Conservation (phyloP, 2,113 vertebrate species). For the Passer montanus region DNA sequence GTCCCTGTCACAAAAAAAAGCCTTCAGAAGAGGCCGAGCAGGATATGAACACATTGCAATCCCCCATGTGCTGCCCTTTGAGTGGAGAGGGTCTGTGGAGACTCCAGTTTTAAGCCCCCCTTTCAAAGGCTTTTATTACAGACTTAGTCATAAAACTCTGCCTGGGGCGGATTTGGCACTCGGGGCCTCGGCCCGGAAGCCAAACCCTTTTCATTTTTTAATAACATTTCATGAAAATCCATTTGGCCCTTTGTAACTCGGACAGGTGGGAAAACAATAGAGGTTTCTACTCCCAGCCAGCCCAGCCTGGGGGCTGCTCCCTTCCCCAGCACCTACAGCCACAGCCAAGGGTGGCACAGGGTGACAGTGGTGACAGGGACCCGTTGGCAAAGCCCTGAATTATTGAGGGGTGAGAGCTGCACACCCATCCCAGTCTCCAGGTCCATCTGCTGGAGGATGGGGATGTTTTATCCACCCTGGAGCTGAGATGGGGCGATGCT, state of each 20-base stretch:
- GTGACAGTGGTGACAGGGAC: background rate
- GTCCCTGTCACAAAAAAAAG: background rate
- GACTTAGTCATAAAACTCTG: conserved; percentile 53
- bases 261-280: conserved; percentile 67
- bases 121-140: conserved; percentile 60
- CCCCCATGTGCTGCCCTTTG: conserved; percentile 7
- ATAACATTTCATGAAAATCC: conserved; percentile 63
- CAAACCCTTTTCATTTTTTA: conserved; percentile 63
- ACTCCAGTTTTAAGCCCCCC: background rate
- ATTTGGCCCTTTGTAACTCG: conserved; percentile 54
- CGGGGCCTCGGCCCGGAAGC: conserved; percentile 46
- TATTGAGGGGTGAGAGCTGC: background rate
- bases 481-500: background rate
- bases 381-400: accelerated
- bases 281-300: background rate
- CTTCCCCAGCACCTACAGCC: background rate
- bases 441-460: background rate
- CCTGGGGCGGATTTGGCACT: conserved; percentile 60
- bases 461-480: background rate
- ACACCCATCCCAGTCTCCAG: accelerated
- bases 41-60: background rate
- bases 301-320: background rate
- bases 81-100: conserved; percentile 3
- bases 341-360: background rate
- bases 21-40: background rate